These are phyloP conservation scores for Myripristis jacobus DNA, from an alignment of 2,797 vertebrate genomes.

Conservation along the genomic window DNA sequence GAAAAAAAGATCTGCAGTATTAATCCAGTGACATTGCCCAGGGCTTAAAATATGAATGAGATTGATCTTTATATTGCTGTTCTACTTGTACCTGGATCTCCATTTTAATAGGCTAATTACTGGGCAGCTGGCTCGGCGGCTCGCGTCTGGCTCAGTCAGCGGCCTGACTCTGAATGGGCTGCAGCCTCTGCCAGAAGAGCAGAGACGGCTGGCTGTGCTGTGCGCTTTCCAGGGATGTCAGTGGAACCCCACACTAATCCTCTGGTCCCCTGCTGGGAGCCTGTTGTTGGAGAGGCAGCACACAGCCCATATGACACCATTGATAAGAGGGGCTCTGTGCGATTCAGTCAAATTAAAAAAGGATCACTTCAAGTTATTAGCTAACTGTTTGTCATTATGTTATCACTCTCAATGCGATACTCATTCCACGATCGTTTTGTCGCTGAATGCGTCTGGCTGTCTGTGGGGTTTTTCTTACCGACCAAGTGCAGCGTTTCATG, in stretches of 20 bases:
- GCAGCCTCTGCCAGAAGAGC: constrained; percentile 54
- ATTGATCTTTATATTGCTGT: constrained; percentile 74
- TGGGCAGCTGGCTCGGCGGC: constrained; percentile 43
- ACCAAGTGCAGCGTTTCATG: constrained; percentile 43
- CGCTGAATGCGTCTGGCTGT: constrained; percentile 50
- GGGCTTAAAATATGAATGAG: constrained; percentile 76
- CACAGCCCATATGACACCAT: constrained; percentile 73
- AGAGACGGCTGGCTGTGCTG: constrained; percentile 61
- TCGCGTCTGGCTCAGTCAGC: constrained; percentile 48
- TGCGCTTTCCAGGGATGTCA: constrained; percentile 64
- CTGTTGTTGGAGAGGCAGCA: constrained; percentile 73
- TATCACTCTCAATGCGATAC: constrained; percentile 51
- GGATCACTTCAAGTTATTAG: constrained; percentile 69
- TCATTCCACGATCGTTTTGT: constrained; percentile 47
- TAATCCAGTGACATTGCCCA: constrained; percentile 68
- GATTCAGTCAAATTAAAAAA: constrained; percentile 70
- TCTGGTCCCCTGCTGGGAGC: constrained; percentile 66
- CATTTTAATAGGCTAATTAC: constrained; percentile 84
- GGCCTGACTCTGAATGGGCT: constrained; percentile 54
- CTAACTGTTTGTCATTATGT: constrained; percentile 57
- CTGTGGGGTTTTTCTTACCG: constrained; percentile 41
- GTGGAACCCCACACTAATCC: constrained; percentile 77
- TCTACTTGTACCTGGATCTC: constrained; percentile 80
- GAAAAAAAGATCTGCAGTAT: constrained; percentile 31
- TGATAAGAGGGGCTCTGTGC: constrained; percentile 71